phyloP scores from a whole-genome alignment of 2,888 invertebrate genomes.

The Chymomyza procnemis region DNA sequence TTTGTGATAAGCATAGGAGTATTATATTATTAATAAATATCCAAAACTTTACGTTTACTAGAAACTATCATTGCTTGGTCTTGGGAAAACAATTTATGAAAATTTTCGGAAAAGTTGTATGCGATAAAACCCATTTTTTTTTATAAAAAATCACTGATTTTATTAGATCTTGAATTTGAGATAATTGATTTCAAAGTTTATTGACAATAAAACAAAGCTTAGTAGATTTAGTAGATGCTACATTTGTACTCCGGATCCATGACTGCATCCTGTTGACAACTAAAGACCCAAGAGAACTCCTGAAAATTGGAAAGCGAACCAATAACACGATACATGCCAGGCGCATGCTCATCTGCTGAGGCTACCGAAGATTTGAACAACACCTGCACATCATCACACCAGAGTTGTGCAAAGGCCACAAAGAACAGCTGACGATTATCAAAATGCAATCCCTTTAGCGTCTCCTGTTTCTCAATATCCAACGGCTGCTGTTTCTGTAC shows the following conservation, averaged over 20 bases:
- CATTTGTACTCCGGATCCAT: conserved; percentile 76
- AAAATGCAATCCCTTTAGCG: conserved; percentile 54
- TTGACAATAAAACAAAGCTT: background rate
- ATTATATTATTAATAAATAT: too few relatives aligned
- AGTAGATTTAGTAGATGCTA: conserved; percentile 60
- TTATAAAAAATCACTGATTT: too few relatives aligned
- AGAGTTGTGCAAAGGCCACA: conserved; percentile 70
- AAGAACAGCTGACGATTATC: conserved; percentile 72
- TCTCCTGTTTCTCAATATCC: conserved; percentile 50
- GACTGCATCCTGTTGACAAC: conserved; percentile 59
- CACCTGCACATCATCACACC: conserved; percentile 69
- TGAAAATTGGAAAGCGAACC: conserved; percentile 73
- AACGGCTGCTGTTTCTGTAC: conserved; percentile 35
- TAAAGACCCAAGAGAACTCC: conserved; percentile 74
- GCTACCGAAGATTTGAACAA: conserved; percentile 47
- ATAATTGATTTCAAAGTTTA: background rate
- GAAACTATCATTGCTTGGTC: too few relatives aligned
- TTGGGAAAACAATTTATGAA: too few relatives aligned
- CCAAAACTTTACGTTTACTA: too few relatives aligned
- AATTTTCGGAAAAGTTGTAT: too few relatives aligned
- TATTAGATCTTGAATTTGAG: too few relatives aligned
- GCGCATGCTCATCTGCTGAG: conserved; percentile 48
- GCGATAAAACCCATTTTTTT: too few relatives aligned
- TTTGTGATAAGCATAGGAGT: too few relatives aligned
- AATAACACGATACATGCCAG: conserved; percentile 71